These are phyloP conservation scores for Hemiprocne comata DNA, from an alignment of 2,113 vertebrate species.

Conservation along the genomic window DNA sequence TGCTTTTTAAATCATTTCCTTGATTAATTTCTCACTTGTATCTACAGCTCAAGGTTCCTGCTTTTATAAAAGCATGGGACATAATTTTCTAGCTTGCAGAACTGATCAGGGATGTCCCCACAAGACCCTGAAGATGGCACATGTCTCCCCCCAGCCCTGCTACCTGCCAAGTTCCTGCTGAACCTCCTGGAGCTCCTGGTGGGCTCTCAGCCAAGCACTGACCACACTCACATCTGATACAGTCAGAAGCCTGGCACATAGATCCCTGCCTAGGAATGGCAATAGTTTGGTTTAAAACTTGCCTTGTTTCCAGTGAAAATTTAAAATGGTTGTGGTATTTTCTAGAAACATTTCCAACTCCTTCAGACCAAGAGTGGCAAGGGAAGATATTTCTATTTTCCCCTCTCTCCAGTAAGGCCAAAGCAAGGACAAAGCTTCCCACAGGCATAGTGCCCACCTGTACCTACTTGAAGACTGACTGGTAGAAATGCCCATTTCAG, in stretches of 20 bases:
- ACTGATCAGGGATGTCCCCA: neutral
- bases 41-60: neutral
- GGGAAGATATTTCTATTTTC: neutral
- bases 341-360: neutral
- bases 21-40: neutral
- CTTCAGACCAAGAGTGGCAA: neutral
- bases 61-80: neutral
- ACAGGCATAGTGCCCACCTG: neutral
- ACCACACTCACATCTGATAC: neutral
- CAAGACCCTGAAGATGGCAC: neutral
- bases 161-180: neutral
- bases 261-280: neutral
- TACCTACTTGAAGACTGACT: neutral
- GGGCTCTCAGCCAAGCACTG: neutral
- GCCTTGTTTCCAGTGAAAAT: neutral
- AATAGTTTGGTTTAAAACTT: neutral
- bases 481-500: neutral
- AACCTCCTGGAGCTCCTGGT: too few species aligned
- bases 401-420: neutral
- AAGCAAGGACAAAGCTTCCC: neutral
- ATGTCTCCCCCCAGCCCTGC: neutral
- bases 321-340: neutral
- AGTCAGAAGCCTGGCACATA: neutral
- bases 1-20: neutral
- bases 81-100: neutral